These are phyloP conservation scores for Actinia tenebrosa DNA, from an alignment of 64 coral and sea anemone genomes.

Conservation along the genomic window DNA sequence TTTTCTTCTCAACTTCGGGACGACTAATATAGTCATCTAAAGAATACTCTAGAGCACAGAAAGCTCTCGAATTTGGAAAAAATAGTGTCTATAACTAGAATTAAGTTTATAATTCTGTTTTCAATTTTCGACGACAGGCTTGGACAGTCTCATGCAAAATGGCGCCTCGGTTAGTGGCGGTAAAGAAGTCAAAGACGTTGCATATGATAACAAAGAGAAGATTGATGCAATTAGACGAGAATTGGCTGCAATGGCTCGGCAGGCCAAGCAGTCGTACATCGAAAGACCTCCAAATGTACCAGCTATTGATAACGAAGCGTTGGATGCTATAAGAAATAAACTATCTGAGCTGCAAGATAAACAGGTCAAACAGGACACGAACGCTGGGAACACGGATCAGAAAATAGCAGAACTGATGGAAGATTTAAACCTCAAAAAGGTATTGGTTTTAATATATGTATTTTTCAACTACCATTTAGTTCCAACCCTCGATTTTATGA, in stretches of 20 bases:
- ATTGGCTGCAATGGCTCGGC: conserved; percentile 58
- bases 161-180: conserved; percentile 15
- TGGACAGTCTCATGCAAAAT: conserved; percentile 46
- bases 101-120: too few relatives aligned
- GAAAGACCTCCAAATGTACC: conserved; percentile 41
- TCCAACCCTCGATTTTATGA: too few relatives aligned
- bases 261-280: conserved; percentile 49
- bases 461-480: too few relatives aligned
- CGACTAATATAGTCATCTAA: too few relatives aligned
- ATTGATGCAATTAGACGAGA: conserved; percentile 68
- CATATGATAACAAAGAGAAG: conserved; percentile 65
- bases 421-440: conserved; percentile 77
- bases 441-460: background rate
- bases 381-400: conserved; percentile 29
- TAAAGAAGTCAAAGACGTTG: conserved; percentile 51
- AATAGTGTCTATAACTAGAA: too few relatives aligned
- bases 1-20: too few relatives aligned
- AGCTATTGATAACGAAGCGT: conserved; percentile 48
- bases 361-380: conserved; percentile 70
- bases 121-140: background rate
- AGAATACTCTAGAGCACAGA: too few relatives aligned
- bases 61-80: too few relatives aligned
- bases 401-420: conserved; percentile 53
- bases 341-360: conserved; percentile 62
- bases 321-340: conserved; percentile 57